Base-by-base conservation (phyloP, 2,797 vertebrate species). In the Columba guinea region DNA sequence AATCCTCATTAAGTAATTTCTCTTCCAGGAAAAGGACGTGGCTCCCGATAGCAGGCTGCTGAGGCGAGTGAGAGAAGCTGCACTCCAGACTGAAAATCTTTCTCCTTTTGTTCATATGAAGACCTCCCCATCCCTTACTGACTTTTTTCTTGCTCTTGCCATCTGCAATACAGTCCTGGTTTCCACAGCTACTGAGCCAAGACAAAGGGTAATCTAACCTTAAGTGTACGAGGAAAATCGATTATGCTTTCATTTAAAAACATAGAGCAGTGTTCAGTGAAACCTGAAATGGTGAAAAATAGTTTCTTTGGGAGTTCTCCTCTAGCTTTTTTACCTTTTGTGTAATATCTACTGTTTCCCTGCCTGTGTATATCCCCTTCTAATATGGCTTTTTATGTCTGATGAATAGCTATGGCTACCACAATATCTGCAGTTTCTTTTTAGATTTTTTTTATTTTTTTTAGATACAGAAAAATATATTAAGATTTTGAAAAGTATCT, bases 91-190 rank as follows among this genome's bases (percentile, higher is more conserved):
- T 67, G 97, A 98, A 84, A 92, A 89, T 13, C 79, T 97, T 64
- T 87, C 98, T 58, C 73, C 96, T 5, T 92, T 93, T 76, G 51
- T 48, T 13, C 65, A 78, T 10, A 27, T 11, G 51, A 96, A 75
- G 55, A 44, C 94, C 93, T 77, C 97, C 62, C 97, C 98, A 90
- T 97, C 97, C 64, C 97, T 99, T 96, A 98, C 98, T 85, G 99
- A 99, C 95, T 99, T 99, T 97, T 99, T 99, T 92, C 97, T 99
- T 90, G 98, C 99, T 90, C 98, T 99, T 56, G 97, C 99, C 96
- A 98, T 99, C 98, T 99, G 99, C 98, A 99, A 99, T 97, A 99
- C 99, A 0, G 99, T 99, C 95, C 97, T 99, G 97, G 99, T 99
- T 97, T 99, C 99, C 95, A 99, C 98, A 95, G 97, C 98, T 97